phyloP scores from a whole-genome alignment of 2,888 invertebrate species.

The Schizotus pectinicornis region DNA sequence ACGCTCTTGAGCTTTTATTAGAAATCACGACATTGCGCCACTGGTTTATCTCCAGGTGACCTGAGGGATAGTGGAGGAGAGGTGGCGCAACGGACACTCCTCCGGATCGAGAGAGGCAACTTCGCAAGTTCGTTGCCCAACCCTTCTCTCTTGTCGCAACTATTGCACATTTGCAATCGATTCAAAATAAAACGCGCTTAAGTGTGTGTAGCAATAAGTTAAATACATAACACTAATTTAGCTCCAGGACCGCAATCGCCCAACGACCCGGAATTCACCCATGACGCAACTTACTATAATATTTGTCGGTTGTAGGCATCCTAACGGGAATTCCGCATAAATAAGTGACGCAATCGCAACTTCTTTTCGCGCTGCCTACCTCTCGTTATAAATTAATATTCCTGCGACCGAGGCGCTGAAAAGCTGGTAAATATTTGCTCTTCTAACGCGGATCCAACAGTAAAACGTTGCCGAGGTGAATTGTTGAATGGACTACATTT shows the following conservation, averaged over 20 bases:
- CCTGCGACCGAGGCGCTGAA: conserved; percentile 8
- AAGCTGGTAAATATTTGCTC: conserved; percentile 19
- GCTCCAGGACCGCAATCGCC: conserved; percentile 5
- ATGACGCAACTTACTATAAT: too few species aligned
- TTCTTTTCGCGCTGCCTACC: conserved; percentile 16
- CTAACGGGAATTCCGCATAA: conserved; percentile 23
- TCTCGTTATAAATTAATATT: conserved; percentile 1
- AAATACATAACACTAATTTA: conserved; percentile 6
- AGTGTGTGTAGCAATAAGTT: conserved; percentile 27
- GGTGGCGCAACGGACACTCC: conserved; percentile 23
- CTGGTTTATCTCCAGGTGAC: too few species aligned
- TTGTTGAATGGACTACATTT: conserved; percentile 34
- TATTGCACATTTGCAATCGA: conserved; percentile 28
- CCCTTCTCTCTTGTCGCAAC: conserved; percentile 27
- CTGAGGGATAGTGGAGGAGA: not conserved
- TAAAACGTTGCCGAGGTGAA: conserved; percentile 18
- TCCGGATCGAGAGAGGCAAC: conserved; percentile 15
- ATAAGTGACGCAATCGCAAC: conserved; percentile 7
- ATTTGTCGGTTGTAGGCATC: not conserved
- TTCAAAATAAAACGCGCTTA: conserved; percentile 31
- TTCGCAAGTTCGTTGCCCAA: conserved; percentile 27
- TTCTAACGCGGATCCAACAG: conserved; percentile 29
- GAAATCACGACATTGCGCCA: conserved; percentile 29
- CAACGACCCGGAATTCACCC: not conserved
- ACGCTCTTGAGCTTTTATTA: conserved; percentile 33